A percentile compares a stretch with the other conserved stretches of the same genome.
Conservation (phyloP, 2,113 vertebrate species). For the Gopherus evgoodei region DNA sequence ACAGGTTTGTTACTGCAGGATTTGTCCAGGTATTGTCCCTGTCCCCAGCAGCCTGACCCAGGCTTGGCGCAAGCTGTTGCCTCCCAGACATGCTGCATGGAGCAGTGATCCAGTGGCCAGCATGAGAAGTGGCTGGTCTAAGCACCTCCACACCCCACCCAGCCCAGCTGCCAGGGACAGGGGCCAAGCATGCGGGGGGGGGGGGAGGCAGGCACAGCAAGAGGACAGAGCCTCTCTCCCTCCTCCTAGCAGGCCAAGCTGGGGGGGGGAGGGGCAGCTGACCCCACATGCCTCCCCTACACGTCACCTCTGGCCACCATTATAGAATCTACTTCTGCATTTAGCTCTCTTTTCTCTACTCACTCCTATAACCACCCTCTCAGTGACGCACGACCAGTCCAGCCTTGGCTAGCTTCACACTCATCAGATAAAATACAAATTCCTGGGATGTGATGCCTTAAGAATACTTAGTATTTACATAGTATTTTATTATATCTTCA, state of each 20-base stretch:
- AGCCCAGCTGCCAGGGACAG: too few species aligned
- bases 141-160: too few species aligned
- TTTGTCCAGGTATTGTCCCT: neutral
- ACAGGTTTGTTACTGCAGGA: neutral
- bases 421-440: neutral
- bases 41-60: too few species aligned
- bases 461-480: neutral
- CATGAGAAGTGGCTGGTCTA: too few species aligned
- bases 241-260: neutral
- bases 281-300: too few species aligned
- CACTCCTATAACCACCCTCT: neutral
- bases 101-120: too few species aligned
- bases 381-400: neutral
- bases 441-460: neutral
- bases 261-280: too few species aligned
- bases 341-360: neutral
- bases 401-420: neutral
- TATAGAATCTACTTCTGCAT: fast-evolving
- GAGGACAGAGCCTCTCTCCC: too few species aligned
- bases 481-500: neutral
- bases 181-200: too few species aligned
- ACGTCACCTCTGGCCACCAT: too few species aligned
- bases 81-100: neutral
- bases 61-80: too few species aligned
- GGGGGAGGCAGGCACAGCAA: too few species aligned